A percentile compares a stretch with the other conserved stretches of the same genome.
These are phyloP conservation scores for Fragum whitleyi DNA, from an alignment of 2,888 invertebrate species.

Conservation along the genomic window DNA sequence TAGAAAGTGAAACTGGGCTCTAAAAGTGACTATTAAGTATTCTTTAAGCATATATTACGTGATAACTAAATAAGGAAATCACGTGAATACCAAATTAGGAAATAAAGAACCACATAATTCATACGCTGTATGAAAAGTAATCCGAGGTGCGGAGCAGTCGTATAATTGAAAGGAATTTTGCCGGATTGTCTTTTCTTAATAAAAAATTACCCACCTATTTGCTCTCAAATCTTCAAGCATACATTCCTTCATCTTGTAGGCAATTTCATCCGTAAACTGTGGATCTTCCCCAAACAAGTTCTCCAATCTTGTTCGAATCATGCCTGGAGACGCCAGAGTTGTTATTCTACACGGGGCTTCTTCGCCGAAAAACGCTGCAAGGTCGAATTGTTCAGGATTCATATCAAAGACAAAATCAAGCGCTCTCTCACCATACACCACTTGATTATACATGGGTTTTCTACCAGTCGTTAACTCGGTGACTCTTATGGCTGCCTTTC, in stretches of 20 bases:
- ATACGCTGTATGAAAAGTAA: no score
- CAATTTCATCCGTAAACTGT: slow-evolving; percentile 36
- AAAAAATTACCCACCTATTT: slow-evolving; percentile 18
- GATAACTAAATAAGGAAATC: no score
- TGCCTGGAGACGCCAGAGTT: slow-evolving; percentile 36
- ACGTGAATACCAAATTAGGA: no score
- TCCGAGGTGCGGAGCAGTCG: no score
- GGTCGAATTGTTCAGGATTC: slow-evolving; percentile 36
- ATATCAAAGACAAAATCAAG: slow-evolving; percentile 41
- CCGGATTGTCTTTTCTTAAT: no score
- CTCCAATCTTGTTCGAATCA: slow-evolving; percentile 21
- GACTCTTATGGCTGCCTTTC: slow-evolving; percentile 44
- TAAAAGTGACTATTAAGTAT: no score
- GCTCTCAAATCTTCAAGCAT: slow-evolving; percentile 16
- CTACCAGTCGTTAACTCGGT: slow-evolving; percentile 43
- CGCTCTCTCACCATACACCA: slow-evolving; percentile 16
- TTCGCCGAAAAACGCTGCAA: slow-evolving; percentile 37
- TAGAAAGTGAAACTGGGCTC: no score
- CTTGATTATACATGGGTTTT: slow-evolving; percentile 25
- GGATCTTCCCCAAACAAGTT: slow-evolving; percentile 40
- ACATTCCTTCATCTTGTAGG: slow-evolving; percentile 33
- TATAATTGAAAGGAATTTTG: no score
- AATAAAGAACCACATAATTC: no score
- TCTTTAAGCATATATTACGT: no score
- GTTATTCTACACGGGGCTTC: slow-evolving; percentile 38